Evolutionary conservation across 2,888 invertebrate genomes (phyloP), one percentile per base, ranked within the genome.

Genomic region (Frankliniella fusca): DNA sequence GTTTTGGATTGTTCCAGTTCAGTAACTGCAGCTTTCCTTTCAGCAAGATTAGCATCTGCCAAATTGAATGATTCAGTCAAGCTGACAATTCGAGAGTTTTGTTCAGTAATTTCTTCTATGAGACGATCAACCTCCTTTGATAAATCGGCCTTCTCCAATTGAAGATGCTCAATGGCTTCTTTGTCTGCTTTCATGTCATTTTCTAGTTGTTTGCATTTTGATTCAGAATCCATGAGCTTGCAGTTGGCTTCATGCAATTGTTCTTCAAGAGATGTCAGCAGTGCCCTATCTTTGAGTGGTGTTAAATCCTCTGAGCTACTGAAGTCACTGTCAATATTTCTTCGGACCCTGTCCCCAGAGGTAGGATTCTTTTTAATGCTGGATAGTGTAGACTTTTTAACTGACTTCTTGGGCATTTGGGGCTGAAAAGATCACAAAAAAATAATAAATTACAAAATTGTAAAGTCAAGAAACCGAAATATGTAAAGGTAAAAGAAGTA

Each of bases 341-440:
- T 76, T n/a, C 70, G 9, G 2, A 12, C 27, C 10, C 27, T 27
- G 7, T n/a, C 61, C 0, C 61, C 61, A 20, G 61, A 15, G 18
- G 9, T 23, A 12, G 70, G 27, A 27, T 76, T 27, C 12, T 76
- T 23, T 76, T 76, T 76, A 5, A 12, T 10, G 5, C 12, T 76
- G 7, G 84, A 83, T 48, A 83, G 81, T 3, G 84, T 83, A 9
- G 84, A 83, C 11, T 83, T 83, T 11, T 81, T 50, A 23, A 82
- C 15, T 28, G 80, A 83, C 80, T 84, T 85, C 80, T 83, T 83
- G 48, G 83, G 83, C 81, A 84, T 81, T 65, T 84, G 84, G 0
- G 84, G 84, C 84, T 84, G 83, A 15, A 81, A 83, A 38, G 15
- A 80, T 65, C 83, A 48, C n/a, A 38, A 48, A 65, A 10, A 28